Evolutionary conservation across 2,113 vertebrate genomes (phyloP).

Genomic region (Carlito syrichta): DNA sequence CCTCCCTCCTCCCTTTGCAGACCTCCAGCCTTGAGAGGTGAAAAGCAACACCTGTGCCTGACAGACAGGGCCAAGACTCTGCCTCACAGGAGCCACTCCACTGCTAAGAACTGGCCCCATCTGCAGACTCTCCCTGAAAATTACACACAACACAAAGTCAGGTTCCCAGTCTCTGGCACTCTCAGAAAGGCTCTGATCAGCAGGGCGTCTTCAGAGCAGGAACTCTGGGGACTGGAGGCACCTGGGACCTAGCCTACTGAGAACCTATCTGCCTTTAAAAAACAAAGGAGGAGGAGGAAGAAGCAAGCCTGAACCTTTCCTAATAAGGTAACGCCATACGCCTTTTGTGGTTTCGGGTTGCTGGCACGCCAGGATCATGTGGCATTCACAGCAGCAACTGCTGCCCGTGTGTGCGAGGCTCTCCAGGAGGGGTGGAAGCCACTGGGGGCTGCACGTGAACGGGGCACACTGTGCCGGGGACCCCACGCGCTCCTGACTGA

Average conservation of each 20-base stretch:
- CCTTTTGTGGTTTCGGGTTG: slow-evolving; percentile 47
- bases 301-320: slow-evolving; percentile 31
- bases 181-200: slow-evolving; percentile 1
- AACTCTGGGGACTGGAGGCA: neutral
- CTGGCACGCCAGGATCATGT: slow-evolving; percentile 14
- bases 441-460: neutral
- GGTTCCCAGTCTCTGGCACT: neutral
- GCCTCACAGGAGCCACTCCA: neutral
- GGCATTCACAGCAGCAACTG: neutral
- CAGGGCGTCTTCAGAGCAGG: neutral
- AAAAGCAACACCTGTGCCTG: neutral
- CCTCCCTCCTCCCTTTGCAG: neutral
- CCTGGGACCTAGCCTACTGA: neutral
- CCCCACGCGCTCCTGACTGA: slow-evolving; percentile 17
- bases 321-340: slow-evolving; percentile 61
- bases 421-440: neutral
- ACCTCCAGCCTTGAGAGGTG: neutral
- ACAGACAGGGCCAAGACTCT: neutral
- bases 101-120: neutral
- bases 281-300: neutral
- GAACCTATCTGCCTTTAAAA: neutral
- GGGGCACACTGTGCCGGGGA: neutral
- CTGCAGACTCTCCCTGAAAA: slow-evolving; percentile 15
- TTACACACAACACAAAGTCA: neutral
- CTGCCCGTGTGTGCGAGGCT: neutral